Conservation (phyloP, 2,888 invertebrate genomes). For the Apotomis capreana region DNA sequence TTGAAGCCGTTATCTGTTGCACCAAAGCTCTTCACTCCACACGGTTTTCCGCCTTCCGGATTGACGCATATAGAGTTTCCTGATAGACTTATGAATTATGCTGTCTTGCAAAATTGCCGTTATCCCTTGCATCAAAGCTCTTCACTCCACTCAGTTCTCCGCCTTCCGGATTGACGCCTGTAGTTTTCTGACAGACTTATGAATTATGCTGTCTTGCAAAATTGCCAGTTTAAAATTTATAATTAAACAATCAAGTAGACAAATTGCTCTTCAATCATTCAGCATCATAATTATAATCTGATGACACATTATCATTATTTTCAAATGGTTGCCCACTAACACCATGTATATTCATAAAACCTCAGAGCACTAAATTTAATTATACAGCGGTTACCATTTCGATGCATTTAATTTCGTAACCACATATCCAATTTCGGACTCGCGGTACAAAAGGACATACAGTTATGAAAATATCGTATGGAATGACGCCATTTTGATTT, state of each 20-base stretch:
- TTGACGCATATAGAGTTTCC: too few relatives aligned
- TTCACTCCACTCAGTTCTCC: too few relatives aligned
- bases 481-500: not conserved
- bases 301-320: not conserved
- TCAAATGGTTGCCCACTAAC: not conserved
- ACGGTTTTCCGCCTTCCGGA: too few relatives aligned
- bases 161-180: too few relatives aligned
- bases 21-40: too few relatives aligned
- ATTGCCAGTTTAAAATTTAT: not conserved
- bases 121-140: too few relatives aligned
- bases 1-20: too few relatives aligned
- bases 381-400: conserved; percentile 8
- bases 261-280: too few relatives aligned
- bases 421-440: not conserved
- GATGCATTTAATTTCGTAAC: conserved; percentile 6
- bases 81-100: not conserved
- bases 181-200: too few relatives aligned
- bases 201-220: not conserved
- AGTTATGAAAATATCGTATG: not conserved
- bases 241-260: too few relatives aligned
- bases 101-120: not conserved
- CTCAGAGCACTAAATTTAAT: conserved; percentile 15
- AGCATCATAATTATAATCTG: not conserved
- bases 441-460: not conserved
- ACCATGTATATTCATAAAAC: not conserved